Base-by-base conservation (phyloP, 2,797 vertebrate genomes). In the Clamator glandarius region DNA sequence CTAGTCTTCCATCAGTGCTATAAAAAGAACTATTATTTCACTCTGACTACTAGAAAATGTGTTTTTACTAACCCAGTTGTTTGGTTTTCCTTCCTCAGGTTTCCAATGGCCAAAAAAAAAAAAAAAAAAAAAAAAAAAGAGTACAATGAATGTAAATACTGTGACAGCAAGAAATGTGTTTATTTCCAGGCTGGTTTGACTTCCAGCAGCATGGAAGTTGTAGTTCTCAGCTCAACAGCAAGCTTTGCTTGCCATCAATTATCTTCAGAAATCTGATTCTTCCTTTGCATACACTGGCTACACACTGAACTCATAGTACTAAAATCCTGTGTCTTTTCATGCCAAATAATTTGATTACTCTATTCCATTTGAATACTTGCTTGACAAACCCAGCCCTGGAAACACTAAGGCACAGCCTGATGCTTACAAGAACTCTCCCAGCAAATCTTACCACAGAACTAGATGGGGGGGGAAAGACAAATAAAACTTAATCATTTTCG, bases 361-460 rank as follows among this genome's bases (percentile, higher is more conserved):
- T 20, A 48, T 36, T 95, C 59, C 31, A 87, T 83, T 92, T 91
- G 62, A 93, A 88, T 81, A 80, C 73, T 82, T 59, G 62, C 26
- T 76, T 69, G 70, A 90, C 84, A 94, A 87, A 84, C 36, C 25
- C 51, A 78, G 1, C n/a, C 61, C 62, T 59, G 62, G 51, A 93
- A 92, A 93, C 36, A 36, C 31, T 41, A 64, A 62, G 29, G 35
- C 46, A 69, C 28, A 15, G 35, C 29, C n/a, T 76, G 61, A 93
- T 68, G 58, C 69, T 93, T 90, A 52, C 25, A 64, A 67, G 36
- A 94, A 79, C 15, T 94, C 64, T 72, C 89, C 79, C 74, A 76
- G 35, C 62, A 78, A 52, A 63, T 50, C 62, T 54, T 84, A 70
- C 29, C 69, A 83, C 72, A 39, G 17, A 74, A 79, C 48, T 14